A percentile compares a stretch with the other conserved stretches of the same genome.
These are phyloP conservation scores for Diadromus collaris DNA, from an alignment of 2,888 invertebrate genomes.

Conservation along the genomic window DNA sequence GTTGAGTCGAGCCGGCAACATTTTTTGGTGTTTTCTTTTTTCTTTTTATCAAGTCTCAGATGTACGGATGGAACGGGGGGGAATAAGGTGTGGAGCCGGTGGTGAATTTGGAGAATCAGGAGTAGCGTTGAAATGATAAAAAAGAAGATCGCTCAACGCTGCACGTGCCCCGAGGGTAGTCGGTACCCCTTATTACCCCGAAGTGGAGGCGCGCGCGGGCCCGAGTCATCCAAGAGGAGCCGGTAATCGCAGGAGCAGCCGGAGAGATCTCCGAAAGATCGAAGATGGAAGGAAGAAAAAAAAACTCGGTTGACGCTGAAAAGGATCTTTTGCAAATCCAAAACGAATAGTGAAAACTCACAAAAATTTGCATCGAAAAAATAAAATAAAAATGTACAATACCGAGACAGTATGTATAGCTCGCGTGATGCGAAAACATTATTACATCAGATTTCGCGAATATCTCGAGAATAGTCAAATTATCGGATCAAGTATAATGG, in stretches of 20 bases:
- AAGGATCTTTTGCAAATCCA: not conserved
- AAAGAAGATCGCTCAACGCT: constrained; percentile 35
- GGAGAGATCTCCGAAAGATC: constrained; percentile 34
- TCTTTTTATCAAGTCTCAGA: not conserved
- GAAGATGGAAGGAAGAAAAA: constrained; percentile 20
- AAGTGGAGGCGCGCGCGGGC: constrained; percentile 43
- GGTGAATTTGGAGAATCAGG: constrained; percentile 15
- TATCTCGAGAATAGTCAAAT: constrained; percentile 35
- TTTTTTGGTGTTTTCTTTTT: constrained; percentile 3
- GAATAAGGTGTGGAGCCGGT: not conserved
- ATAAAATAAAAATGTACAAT: not conserved
- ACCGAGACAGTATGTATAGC: not conserved
- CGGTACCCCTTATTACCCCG: constrained; percentile 53
- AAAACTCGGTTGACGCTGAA: not conserved
- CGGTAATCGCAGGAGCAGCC: constrained; percentile 42
- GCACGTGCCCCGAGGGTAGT: constrained; percentile 34
- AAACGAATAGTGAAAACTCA: constrained; percentile 8
- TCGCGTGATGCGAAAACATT: constrained; percentile 48
- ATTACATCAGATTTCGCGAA: constrained; percentile 40
- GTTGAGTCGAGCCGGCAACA: not conserved
- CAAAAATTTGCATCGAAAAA: not conserved
- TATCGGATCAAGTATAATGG: constrained; percentile 53
- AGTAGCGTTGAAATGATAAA: constrained; percentile 38
- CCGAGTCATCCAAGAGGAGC: constrained; percentile 23
- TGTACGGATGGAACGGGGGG: not conserved